Conservation (phyloP, 2,113 vertebrate genomes). For the Lepidothrix coronata region DNA sequence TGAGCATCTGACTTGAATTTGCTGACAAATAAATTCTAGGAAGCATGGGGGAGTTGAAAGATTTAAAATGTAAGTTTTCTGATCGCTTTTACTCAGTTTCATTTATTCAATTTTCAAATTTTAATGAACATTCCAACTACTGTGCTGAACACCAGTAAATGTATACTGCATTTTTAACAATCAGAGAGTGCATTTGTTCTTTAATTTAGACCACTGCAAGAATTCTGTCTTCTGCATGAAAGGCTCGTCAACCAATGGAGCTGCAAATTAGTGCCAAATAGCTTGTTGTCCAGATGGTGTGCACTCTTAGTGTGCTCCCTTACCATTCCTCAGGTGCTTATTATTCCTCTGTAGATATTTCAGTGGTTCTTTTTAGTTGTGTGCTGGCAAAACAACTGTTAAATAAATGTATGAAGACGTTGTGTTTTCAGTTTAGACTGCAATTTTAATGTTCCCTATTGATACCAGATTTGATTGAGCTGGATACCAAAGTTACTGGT, state of each 20-base stretch:
- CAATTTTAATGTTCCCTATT: neutral
- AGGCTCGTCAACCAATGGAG: neutral
- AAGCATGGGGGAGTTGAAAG: neutral
- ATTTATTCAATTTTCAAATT: neutral
- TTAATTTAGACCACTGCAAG: neutral
- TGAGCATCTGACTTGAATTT: constrained; percentile 16
- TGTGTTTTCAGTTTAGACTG: constrained; percentile 18
- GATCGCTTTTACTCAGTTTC: neutral
- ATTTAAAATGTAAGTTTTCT: neutral
- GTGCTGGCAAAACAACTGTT: constrained; percentile 34
- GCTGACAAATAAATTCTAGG: neutral
- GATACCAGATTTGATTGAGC: neutral
- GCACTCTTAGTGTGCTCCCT: neutral
- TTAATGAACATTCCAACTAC: neutral
- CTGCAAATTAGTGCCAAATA: neutral
- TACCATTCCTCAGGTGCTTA: neutral
- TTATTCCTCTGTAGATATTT: constrained; percentile 13
- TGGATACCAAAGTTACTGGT: neutral
- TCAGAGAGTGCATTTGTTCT: neutral
- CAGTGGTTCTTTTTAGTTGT: neutral
- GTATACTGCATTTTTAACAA: neutral
- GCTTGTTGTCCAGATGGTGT: constrained; percentile 6
- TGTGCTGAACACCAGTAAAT: neutral
- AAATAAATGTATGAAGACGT: constrained; percentile 21
- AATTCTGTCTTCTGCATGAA: neutral